Evolutionary conservation across 1,140 invertebrate genomes (phyloP).

Genomic region (Galleria mellonella): DNA sequence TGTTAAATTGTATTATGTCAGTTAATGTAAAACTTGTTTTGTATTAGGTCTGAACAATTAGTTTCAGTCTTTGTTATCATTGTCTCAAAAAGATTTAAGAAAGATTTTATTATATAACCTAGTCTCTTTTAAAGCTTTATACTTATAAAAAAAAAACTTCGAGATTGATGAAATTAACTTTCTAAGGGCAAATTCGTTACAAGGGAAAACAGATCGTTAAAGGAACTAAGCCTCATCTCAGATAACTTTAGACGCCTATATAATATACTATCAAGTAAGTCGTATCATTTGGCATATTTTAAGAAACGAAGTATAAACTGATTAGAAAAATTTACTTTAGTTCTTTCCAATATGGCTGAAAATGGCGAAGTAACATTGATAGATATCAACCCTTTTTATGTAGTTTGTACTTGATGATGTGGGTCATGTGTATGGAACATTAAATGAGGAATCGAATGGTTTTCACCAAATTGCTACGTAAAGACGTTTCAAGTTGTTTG

Average conservation of each 20-base stretch:
- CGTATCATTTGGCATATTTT: not conserved
- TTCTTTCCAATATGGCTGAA: not conserved
- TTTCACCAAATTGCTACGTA: not conserved
- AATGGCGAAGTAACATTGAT: not conserved
- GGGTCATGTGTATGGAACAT: not conserved
- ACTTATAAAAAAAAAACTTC: no score
- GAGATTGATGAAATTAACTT: no score
- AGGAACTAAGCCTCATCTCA: not conserved
- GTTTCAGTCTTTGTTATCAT: no score
- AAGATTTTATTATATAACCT: no score
- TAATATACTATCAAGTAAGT: not conserved
- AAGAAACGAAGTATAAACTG: not conserved
- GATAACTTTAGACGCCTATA: not conserved
- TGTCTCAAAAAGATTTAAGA: no score
- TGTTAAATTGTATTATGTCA: not conserved
- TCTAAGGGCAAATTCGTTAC: no score
- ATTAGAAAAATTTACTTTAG: no score
- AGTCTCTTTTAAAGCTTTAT: no score
- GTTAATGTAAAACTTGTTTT: no score
- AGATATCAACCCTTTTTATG: constrained; percentile 5
- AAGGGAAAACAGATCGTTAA: no score
- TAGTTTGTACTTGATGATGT: not conserved
- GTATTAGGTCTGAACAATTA: no score
- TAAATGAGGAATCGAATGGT: constrained; percentile 3
- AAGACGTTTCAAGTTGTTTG: not conserved